These are phyloP conservation scores for Myoxocephalus aenaeus DNA, from an alignment of 2,797 vertebrate species.

Conservation along the genomic window DNA sequence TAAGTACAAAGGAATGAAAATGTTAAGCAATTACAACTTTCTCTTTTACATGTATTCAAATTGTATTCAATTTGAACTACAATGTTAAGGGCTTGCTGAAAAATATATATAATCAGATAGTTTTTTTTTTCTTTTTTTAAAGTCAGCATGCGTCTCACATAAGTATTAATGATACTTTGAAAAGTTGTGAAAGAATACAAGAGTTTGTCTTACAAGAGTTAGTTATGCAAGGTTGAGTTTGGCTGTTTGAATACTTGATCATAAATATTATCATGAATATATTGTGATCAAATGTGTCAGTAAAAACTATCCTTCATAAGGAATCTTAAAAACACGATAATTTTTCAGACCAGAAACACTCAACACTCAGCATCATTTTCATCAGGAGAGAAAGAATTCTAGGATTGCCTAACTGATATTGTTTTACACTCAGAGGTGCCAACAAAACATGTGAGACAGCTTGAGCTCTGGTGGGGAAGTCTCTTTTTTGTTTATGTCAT, in stretches of 20 bases:
- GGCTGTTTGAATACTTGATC: not conserved
- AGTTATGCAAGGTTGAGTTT: not conserved
- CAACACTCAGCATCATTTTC: slow-evolving; percentile 20
- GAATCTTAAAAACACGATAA: not conserved
- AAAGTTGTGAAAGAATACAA: not conserved
- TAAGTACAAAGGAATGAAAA: not conserved
- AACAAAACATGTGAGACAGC: not conserved
- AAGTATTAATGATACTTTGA: not conserved
- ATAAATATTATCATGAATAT: not conserved
- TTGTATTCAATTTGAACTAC: not conserved
- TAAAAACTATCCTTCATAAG: not conserved
- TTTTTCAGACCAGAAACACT: slow-evolving; percentile 13
- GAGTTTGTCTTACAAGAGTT: too few species aligned
- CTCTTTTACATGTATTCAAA: slow-evolving; percentile 3
- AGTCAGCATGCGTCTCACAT: not conserved
- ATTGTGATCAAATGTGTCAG: not conserved
- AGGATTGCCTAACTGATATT: slow-evolving; percentile 4
- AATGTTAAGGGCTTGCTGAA: not conserved
- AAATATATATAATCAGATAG: not conserved
- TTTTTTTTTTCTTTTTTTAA: not conserved
- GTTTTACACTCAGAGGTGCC: slow-evolving; percentile 25
- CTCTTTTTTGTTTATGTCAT: not conserved
- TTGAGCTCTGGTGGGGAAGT: not conserved
- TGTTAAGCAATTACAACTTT: not conserved
- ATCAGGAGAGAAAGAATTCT: not conserved